Evolutionary conservation across 1,140 invertebrate genomes (phyloP), one percentile per base, ranked within the genome.

Genomic region (Nymphalis io): DNA sequence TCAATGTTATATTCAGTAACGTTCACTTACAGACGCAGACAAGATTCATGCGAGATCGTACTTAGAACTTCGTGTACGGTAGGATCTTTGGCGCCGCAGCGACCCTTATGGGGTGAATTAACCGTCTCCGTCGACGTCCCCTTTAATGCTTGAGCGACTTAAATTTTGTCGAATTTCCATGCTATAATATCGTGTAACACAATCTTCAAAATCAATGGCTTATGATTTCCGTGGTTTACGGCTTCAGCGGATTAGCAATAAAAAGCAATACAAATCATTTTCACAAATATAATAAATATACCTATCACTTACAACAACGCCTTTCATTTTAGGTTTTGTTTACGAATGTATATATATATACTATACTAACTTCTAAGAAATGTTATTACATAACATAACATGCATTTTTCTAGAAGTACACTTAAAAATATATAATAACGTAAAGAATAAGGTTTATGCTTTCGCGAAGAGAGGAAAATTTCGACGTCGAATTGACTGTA

Each of bases 21-120:
- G 39, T 46, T 60, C 46, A 63, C 27, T 21, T 21, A 55, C 61
- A 61, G 69, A 66, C 58, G 63, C 44, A 57, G 69, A 71, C 62
- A 57, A 70, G 61, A 61, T 71, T 66, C 62, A 58, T 71, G 44
- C 69, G 82, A 80, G 73, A 75, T 76, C 82, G 79, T 84, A 84
- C 82, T 88, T 85, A 87, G 83, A 87, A 87, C 82, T 90, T 90
- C 85, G 84, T 89, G 82, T 88, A 89, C 87, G 83, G 84, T 79
- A 88, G 87, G 88, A 91, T 87, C 75, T 23, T 20, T 76, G 89
- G 89, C 89, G 89, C 89, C 89, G 87, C 48, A 73, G 76, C 83
- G 84, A 84, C 89, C 89, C 89, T 91, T 91, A 90, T 85, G 81
- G 88, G 87, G 84, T 84, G 89, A 89, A 90, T 91, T 90, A 91